A percentile compares a stretch with the other conserved stretches of the same genome.
Evolutionary conservation across 2,113 vertebrate species (phyloP).

Genomic region (Pelecanus crispus): DNA sequence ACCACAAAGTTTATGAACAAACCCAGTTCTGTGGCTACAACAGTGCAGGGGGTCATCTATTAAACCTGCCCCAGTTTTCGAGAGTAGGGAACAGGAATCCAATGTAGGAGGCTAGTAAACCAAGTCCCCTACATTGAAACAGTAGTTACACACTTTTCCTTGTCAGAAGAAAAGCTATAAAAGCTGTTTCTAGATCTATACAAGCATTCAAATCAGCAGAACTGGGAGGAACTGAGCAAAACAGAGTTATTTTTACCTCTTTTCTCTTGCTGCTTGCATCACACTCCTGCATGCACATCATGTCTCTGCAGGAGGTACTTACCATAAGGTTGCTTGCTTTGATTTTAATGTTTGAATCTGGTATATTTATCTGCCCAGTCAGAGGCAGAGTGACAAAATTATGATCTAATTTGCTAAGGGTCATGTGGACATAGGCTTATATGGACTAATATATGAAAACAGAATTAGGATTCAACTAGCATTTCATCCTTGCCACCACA

Average conservation of each 20-base stretch:
- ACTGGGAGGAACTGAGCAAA: neutral
- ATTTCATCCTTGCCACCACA: neutral
- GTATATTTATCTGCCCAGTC: neutral
- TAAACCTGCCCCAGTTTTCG: neutral
- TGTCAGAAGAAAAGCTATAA: neutral
- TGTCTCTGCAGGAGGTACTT: neutral
- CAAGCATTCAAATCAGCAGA: neutral
- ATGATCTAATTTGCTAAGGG: neutral
- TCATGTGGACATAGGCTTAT: neutral
- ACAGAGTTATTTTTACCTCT: constrained; percentile 18
- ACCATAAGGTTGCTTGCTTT: neutral
- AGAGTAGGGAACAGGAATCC: neutral
- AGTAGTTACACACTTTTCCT: neutral
- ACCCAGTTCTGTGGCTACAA: neutral
- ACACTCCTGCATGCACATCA: neutral
- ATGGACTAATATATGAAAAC: neutral
- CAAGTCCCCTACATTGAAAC: neutral
- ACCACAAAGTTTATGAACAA: neutral
- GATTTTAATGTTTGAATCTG: neutral
- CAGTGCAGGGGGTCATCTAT: neutral
- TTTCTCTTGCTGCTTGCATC: constrained; percentile 5
- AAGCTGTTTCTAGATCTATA: neutral
- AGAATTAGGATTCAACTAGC: constrained; percentile 7
- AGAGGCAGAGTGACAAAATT: constrained; percentile 3
- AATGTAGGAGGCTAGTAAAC: neutral